A percentile compares a stretch with the other conserved stretches of the same genome.
Evolutionary conservation across 2,797 vertebrate genomes (phyloP).

Genomic region (Rachycentron canadum): DNA sequence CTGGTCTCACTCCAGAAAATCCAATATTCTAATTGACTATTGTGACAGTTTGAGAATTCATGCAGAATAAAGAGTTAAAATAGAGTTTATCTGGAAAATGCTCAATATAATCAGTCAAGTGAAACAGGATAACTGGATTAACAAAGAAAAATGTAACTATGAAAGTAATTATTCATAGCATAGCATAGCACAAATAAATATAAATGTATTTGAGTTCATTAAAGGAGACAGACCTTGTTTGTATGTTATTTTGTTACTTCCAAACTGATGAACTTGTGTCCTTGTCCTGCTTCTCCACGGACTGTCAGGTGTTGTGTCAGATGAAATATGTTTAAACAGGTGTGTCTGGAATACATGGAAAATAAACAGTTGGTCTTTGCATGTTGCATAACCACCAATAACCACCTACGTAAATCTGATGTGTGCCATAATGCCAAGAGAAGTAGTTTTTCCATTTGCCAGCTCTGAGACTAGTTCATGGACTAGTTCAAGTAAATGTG

Average conservation of each 20-base stretch:
- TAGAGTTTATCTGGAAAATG: too few relatives aligned
- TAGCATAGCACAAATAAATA: not conserved
- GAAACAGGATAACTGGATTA: not conserved
- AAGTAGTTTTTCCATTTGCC: not conserved
- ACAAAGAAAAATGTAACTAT: too few relatives aligned
- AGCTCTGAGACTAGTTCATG: too few relatives aligned
- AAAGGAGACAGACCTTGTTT: conserved; percentile 11
- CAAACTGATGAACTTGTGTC: not conserved
- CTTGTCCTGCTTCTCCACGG: not conserved
- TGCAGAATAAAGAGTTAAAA: not conserved
- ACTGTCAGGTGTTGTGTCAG: not conserved
- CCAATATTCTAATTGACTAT: too few relatives aligned
- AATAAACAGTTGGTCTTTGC: not conserved
- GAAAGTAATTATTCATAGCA: not conserved
- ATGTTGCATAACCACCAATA: conserved; percentile 4
- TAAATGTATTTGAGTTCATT: not conserved
- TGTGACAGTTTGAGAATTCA: too few relatives aligned
- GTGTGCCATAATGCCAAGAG: not conserved
- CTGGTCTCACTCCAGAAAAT: too few relatives aligned
- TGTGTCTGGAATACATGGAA: not conserved
- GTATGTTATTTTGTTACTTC: not conserved
- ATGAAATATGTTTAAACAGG: not conserved
- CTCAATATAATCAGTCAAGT: not conserved
- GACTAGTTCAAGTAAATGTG: not conserved
- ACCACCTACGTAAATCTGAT: not conserved